Conservation (phyloP, 2,888 invertebrate species). For the Eremobia ochroleuca region DNA sequence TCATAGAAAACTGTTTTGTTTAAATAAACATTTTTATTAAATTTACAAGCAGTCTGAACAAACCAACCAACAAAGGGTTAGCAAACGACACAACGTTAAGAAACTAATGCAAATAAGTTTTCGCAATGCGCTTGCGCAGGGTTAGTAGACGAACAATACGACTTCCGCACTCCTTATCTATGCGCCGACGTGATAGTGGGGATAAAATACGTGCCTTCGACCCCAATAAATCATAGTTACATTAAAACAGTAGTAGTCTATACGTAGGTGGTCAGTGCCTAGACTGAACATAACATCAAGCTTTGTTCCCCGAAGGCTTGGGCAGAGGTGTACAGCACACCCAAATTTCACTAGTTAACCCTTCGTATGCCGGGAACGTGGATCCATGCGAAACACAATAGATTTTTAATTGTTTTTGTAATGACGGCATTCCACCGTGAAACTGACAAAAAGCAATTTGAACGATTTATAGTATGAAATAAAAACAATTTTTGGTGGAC, state of each 20-base stretch:
- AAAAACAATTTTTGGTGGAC: too few relatives aligned
- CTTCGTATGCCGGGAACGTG: too few relatives aligned
- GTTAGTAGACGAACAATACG: conserved; percentile 48
- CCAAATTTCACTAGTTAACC: background rate
- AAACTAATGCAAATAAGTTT: conserved; percentile 61
- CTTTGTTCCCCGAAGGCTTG: background rate
- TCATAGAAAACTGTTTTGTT: too few relatives aligned
- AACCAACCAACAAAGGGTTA: conserved; percentile 10
- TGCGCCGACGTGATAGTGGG: conserved; percentile 22
- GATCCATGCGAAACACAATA: too few relatives aligned
- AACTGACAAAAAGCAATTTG: too few relatives aligned
- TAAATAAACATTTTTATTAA: background rate
- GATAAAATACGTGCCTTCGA: conserved; percentile 49
- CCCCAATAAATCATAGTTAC: conserved; percentile 48
- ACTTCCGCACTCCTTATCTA: conserved; percentile 60
- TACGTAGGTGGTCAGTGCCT: background rate
- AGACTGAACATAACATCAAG: background rate
- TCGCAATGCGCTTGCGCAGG: conserved; percentile 44
- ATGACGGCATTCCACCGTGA: too few relatives aligned
- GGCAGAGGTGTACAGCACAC: background rate
- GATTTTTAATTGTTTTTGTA: too few relatives aligned
- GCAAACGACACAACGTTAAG: conserved; percentile 44
- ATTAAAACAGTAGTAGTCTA: conserved; percentile 7
- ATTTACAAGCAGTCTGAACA: conserved; percentile 23
- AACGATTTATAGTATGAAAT: too few relatives aligned